A percentile compares a stretch with the other conserved stretches of the same genome.
Evolutionary conservation across 2,888 invertebrate species (phyloP).

Genomic region (Neocrepidodera transversa): DNA sequence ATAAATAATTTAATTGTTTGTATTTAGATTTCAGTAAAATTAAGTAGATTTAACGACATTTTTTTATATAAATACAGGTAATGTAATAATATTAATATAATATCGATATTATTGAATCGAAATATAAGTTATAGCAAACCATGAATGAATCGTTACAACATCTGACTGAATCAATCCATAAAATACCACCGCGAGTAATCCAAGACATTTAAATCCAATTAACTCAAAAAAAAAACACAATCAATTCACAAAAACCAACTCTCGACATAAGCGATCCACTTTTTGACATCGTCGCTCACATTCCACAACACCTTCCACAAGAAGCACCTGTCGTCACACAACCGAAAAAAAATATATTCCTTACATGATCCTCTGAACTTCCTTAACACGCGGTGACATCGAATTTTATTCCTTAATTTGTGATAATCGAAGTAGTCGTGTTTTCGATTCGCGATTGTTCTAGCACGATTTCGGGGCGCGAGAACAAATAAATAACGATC

Average conservation of each 20-base stretch:
- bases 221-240: constrained; percentile 10
- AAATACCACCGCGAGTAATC: not conserved
- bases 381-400: constrained; percentile 6
- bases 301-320: constrained; percentile 22
- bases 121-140: no score
- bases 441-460: constrained; percentile 42
- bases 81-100: no score
- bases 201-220: constrained; percentile 4
- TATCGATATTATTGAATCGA: no score
- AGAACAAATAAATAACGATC: constrained; percentile 47
- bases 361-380: not conserved
- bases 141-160: not conserved
- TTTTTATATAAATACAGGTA: no score
- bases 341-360: not conserved
- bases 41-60: no score
- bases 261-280: constrained; percentile 21
- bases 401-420: not conserved
- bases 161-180: constrained; percentile 7
- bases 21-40: no score
- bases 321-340: constrained; percentile 17
- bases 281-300: constrained; percentile 26
- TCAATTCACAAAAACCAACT: constrained; percentile 22
- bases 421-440: constrained; percentile 14
- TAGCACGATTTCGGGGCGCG: constrained; percentile 47
- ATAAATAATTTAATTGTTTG: no score